Conservation (phyloP, 2,113 vertebrate species). For the Kryptolebias marmoratus region DNA sequence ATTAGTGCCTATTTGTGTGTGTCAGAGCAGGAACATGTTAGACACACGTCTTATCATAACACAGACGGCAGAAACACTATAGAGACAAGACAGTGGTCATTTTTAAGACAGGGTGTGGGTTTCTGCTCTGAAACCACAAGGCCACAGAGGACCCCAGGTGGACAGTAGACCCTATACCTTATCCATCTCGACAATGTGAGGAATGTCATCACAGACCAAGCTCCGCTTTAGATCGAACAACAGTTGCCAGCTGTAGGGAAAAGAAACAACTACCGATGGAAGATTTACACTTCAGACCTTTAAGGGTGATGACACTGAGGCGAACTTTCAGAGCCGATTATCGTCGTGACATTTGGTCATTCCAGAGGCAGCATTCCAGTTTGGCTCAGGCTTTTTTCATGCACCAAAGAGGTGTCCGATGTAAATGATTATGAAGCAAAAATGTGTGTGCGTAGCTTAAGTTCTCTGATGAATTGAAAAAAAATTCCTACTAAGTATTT, state of each 20-base stretch:
- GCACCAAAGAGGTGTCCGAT: not conserved
- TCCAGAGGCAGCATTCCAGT: not conserved
- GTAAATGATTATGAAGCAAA: not conserved
- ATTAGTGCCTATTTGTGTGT: slow-evolving; percentile 52
- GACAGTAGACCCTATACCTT: slow-evolving; percentile 66
- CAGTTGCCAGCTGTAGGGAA: slow-evolving; percentile 67
- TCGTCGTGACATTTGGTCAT: slow-evolving; percentile 8
- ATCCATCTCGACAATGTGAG: slow-evolving; percentile 68
- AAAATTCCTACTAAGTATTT: no score
- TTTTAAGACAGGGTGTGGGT: slow-evolving; percentile 67
- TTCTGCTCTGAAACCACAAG: slow-evolving; percentile 65
- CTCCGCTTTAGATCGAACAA: slow-evolving; percentile 26
- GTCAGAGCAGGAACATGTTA: slow-evolving; percentile 33
- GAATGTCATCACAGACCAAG: slow-evolving; percentile 65
- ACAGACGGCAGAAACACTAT: slow-evolving; percentile 45
- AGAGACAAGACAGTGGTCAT: slow-evolving; percentile 63
- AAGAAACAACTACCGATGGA: slow-evolving; percentile 10
- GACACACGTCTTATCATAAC: slow-evolving; percentile 76
- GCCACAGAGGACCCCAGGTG: slow-evolving; percentile 68
- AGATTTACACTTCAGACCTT: slow-evolving; percentile 52
- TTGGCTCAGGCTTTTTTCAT: not conserved
- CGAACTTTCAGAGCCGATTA: slow-evolving; percentile 29
- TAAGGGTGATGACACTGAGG: slow-evolving; percentile 13
- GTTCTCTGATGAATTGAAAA: no score
- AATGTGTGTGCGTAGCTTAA: not conserved